Conservation (phyloP, 1,140 invertebrate genomes). For the Drosophila hydei region DNA sequence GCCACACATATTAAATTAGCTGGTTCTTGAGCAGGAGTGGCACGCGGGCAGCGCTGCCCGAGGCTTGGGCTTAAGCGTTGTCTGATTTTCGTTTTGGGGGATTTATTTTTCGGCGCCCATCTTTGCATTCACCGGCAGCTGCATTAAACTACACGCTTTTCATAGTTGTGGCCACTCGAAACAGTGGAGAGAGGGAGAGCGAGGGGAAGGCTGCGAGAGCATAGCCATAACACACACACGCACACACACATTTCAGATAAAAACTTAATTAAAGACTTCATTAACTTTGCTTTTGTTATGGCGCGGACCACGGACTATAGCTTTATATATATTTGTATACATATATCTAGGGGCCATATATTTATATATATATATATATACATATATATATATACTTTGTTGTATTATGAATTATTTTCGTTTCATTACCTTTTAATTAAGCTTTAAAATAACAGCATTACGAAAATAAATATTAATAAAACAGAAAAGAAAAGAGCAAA, state of each 20-base stretch:
- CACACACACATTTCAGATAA: constrained; percentile 27
- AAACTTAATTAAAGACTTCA: constrained; percentile 75
- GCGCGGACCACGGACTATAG: not conserved
- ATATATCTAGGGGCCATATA: constrained; percentile 4
- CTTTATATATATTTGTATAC: not conserved
- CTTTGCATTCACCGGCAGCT: constrained; percentile 26
- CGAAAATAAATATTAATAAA: constrained; percentile 41
- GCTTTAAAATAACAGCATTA: constrained; percentile 51
- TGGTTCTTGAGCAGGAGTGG: not conserved
- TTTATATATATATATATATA: constrained; percentile 4
- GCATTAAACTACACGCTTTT: constrained; percentile 26
- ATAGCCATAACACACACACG: constrained; percentile 26
- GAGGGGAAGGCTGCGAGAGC: constrained; percentile 10
- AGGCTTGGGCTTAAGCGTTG: constrained; percentile 33
- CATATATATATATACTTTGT: not conserved
- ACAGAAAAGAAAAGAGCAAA: constrained; percentile 5
- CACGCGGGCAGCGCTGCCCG: constrained; percentile 15
- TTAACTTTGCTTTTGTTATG: constrained; percentile 64
- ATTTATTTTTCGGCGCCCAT: constrained; percentile 44
- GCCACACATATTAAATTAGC: constrained; percentile 69
- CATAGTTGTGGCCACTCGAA: constrained; percentile 45
- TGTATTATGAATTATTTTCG: constrained; percentile 56
- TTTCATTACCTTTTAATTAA: constrained; percentile 62
- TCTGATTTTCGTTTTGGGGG: constrained; percentile 31
- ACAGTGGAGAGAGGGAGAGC: not conserved